phyloP scores from a whole-genome alignment of 1,140 invertebrate species.

The Brachionus calyciflorus region DNA sequence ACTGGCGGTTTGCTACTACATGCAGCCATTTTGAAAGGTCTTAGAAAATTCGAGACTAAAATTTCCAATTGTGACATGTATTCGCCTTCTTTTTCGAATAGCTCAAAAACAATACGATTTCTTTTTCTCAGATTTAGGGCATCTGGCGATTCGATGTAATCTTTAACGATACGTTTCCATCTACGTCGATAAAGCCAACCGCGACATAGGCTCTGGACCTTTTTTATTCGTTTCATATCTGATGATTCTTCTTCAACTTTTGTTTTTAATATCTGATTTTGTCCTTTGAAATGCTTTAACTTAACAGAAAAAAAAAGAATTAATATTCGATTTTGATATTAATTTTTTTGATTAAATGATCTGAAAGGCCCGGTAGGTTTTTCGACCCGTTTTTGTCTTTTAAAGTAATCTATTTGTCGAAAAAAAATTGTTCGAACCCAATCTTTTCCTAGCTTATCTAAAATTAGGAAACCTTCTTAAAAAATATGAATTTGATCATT shows the following conservation, averaged over 20 bases:
- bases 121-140: slow-evolving; percentile 88
- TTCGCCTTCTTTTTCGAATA: slow-evolving; percentile 79
- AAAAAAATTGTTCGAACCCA: no score
- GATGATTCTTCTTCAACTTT: slow-evolving; percentile 68
- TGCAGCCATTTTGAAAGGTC: slow-evolving; percentile 85
- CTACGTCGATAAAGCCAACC: slow-evolving; percentile 86
- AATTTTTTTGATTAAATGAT: no score
- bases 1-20: slow-evolving; percentile 88
- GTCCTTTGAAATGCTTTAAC: slow-evolving; percentile 3
- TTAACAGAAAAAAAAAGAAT: slow-evolving; percentile 21
- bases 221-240: slow-evolving; percentile 78
- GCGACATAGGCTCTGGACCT: slow-evolving; percentile 86
- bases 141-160: slow-evolving; percentile 87
- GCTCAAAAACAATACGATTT: slow-evolving; percentile 86
- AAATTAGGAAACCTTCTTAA: no score
- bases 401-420: no score
- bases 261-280: slow-evolving; percentile 24
- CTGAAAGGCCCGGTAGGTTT: no score
- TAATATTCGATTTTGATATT: no score
- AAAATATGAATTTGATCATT: no score
- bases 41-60: slow-evolving; percentile 82
- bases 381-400: no score
- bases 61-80: slow-evolving; percentile 76
- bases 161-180: slow-evolving; percentile 92
- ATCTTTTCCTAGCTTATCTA: no score